Percentiles rank a stretch among this genome's conserved stretches.
Evolutionary conservation across 2,888 invertebrate genomes (phyloP).

Genomic region (Hirtodrosophila alboralis): DNA sequence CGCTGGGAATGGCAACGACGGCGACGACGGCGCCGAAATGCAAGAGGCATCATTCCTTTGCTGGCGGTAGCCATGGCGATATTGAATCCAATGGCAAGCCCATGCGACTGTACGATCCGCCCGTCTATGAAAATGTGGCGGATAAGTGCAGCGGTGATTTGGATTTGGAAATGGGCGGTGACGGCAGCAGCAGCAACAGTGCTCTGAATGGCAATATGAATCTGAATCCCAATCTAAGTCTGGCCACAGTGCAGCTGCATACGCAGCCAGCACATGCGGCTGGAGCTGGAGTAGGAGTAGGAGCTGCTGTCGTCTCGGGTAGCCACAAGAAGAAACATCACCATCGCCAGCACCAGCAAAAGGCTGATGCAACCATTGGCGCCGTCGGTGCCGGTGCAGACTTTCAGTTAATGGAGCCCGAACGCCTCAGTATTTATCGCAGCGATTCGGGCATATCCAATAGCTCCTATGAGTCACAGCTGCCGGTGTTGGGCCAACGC

Average conservation of each 20-base stretch:
- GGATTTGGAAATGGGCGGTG: conserved; percentile 57
- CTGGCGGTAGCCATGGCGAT: conserved; percentile 83
- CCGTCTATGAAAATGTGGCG: conserved; percentile 87
- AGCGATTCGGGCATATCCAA: conserved; percentile 84
- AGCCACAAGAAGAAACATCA: conserved; percentile 81
- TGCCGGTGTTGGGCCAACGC: conserved; percentile 54
- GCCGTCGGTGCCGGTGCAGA: conserved; percentile 51
- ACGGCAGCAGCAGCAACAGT: conserved; percentile 54
- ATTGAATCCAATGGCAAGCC: conserved; percentile 74
- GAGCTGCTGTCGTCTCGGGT: conserved; percentile 57
- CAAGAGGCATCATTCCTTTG: conserved; percentile 84
- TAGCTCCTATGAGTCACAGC: conserved; percentile 85
- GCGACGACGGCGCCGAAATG: conserved; percentile 69
- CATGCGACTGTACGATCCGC: conserved; percentile 83
- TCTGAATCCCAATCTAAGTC: conserved; percentile 33
- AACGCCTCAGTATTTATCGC: conserved; percentile 83
- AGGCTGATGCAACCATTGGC: conserved; percentile 52
- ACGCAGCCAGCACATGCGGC: conserved; percentile 42
- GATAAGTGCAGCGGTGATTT: conserved; percentile 84
- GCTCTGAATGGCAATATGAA: too few species aligned
- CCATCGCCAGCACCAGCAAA: conserved; percentile 82
- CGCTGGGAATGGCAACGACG: conserved; percentile 35
- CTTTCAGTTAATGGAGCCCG: conserved; percentile 82
- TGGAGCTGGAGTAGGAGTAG: too few species aligned
- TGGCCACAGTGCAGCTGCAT: conserved; percentile 75